Evolutionary conservation across 2,888 invertebrate species (phyloP), one percentile per base, ranked within the genome.

Genomic region (Netelia inedita): DNA sequence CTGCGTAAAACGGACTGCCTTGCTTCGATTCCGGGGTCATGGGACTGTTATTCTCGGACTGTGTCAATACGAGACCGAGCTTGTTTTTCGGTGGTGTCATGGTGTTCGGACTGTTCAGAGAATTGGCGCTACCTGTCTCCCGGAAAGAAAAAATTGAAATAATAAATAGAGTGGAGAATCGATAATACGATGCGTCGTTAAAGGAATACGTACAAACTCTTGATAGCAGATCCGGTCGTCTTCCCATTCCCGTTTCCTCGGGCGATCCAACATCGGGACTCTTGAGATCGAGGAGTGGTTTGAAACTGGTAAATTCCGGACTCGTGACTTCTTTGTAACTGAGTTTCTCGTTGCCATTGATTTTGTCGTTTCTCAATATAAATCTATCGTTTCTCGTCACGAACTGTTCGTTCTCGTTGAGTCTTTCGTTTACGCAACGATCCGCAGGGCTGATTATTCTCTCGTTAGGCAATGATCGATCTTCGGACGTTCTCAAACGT

Each of bases 1-100:
- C 98, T 1, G 98, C 97, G 92, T 98, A 98, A 91, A 98, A 98
- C 0, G 98, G 98, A 92, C 98, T 98, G 14, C 96, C 96, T 91
- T 97, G 96, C 88, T 97, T 97, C 55, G 93, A 92, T 73, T 93
- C 92, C 0, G 93, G 92, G 1, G 91, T 92, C 87, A 90, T 88
- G 2, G 92, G 93, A 79, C 92, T 93, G 82, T 91, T 93, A 87
- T 87, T 93, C 83, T 92, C 93, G 2, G 92, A 93, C 59, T 91
- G 93, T 11, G 91, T 87, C 10, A 92, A 87, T 76, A 92, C 90
- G 76, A 92, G 88, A 10, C 92, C 93, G 14, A 92, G 86, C 85
- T 92, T 94, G 86, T 91, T 93, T 82, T 92, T 93, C 76, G 92
- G 93, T 43, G 91, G 93, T 35, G 92, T 93, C 87, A 91, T 88